These are phyloP conservation scores for Eumeta japonica DNA, from an alignment of 1,140 invertebrate genomes.

Conservation along the genomic window DNA sequence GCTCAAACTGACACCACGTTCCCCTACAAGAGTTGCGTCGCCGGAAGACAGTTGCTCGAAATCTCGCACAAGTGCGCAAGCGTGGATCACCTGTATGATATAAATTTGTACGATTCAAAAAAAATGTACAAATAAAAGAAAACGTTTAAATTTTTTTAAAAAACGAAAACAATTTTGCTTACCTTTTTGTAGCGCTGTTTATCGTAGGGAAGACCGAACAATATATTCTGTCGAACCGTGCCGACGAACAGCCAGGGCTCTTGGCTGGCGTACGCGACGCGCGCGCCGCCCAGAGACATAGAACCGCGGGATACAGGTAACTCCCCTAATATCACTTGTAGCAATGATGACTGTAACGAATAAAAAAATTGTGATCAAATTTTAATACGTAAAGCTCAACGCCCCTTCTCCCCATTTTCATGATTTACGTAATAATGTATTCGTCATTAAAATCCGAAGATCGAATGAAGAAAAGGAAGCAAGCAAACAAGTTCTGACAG, in stretches of 20 bases:
- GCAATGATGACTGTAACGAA: slow-evolving; percentile 66
- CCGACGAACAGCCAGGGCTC: slow-evolving; percentile 76
- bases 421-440: too few relatives aligned
- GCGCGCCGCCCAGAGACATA: slow-evolving; percentile 60
- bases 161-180: slow-evolving; percentile 57
- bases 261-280: slow-evolving; percentile 71
- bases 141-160: slow-evolving; percentile 64
- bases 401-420: too few relatives aligned
- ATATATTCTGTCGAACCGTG: slow-evolving; percentile 72
- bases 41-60: slow-evolving; percentile 65
- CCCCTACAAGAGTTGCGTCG: slow-evolving; percentile 76
- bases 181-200: slow-evolving; percentile 66
- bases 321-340: slow-evolving; percentile 74
- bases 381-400: too few relatives aligned
- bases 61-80: slow-evolving; percentile 58
- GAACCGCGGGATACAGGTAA: slow-evolving; percentile 62
- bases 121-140: slow-evolving; percentile 8
- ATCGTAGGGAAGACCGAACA: slow-evolving; percentile 72
- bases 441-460: too few relatives aligned
- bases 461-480: too few relatives aligned
- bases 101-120: background rate
- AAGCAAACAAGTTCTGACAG: too few relatives aligned
- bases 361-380: too few relatives aligned
- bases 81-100: slow-evolving; percentile 53
- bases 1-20: slow-evolving; percentile 69